Evolutionary conservation across 2,113 vertebrate species (phyloP), one percentile per base, ranked within the genome.

Genomic region (Scatophagus argus): DNA sequence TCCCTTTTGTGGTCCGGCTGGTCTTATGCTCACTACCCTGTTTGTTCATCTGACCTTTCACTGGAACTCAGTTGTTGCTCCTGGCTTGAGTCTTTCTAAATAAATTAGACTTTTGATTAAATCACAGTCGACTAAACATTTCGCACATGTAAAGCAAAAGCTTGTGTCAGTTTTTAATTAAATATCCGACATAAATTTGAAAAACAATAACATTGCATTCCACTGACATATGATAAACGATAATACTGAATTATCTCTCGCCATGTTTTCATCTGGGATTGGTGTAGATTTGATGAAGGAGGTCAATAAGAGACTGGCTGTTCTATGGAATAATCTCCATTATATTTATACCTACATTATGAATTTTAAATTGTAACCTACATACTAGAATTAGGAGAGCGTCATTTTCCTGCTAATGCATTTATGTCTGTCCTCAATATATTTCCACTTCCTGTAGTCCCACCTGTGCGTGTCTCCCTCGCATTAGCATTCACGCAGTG

Each of bases 401-500:
- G 11, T 32, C 32, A 47, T 59, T 58, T 41, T 21, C 12, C 19
- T 69, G 74, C 31, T 43, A 60, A 73, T 73, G 41, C 13, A 34
- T 29, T 65, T 25, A 21, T 13, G 21, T 68, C 21, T 31, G 27
- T 51, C 44, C 41, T 41, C 51, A 52, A 41, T 12, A 39, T n/a
- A 60, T 70, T 56, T 65, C 46, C 38, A 31, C 4, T 16, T 38
- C 29, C 44, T n/a, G 44, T 4, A 23, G 12, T 49, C 29, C 23
- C 25, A 44, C 19, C n/a, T 52, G 52, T 17, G 25, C 2, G 41
- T 34, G 44, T 31, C n/a, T 56, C 39, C 31, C 19, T n/a, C 17
- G 27, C 54, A 79, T 88, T 76, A 55, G 41, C 54, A 74, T 74
- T 77, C 70, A 68, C 17, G 23, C n/a, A 36, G 46, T 36, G 11